These are phyloP conservation scores for Gadus macrocephalus DNA, from an alignment of 2,113 vertebrate genomes.

Conservation along the genomic window DNA sequence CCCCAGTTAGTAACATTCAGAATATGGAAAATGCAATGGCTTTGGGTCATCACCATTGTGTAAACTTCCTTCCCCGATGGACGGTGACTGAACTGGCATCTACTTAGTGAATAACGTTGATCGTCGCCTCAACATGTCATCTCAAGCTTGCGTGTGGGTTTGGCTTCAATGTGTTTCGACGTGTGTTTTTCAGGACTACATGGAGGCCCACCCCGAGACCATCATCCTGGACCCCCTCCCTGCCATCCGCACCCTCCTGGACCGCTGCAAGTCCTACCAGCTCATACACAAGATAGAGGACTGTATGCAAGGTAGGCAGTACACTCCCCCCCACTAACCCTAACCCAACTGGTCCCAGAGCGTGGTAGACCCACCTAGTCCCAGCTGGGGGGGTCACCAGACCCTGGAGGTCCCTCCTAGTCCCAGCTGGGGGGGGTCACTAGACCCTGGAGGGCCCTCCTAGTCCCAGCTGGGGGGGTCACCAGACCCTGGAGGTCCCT, in stretches of 20 bases:
- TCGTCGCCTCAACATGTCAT: conserved; percentile 6
- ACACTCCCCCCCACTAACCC: not conserved
- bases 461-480: too few species aligned
- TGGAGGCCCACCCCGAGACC: conserved; percentile 94
- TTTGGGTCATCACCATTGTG: too few species aligned
- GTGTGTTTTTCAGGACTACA: conserved; percentile 84
- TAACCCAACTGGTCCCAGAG: too few species aligned
- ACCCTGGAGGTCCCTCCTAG: too few species aligned
- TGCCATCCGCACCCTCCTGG: conserved; percentile 91
- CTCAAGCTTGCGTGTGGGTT: conserved; percentile 10
- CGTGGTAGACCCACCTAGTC: too few species aligned
- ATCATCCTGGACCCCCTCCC: conserved; percentile 96
- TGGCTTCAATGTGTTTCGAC: not conserved
- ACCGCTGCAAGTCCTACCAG: conserved; percentile 97
- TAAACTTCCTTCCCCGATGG: not conserved
- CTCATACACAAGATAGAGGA: conserved; percentile 92
- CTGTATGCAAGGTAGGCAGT: conserved; percentile 86
- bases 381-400: too few species aligned
- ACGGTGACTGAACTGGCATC: conserved; percentile 4
- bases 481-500: too few species aligned
- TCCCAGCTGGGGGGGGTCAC: too few species aligned
- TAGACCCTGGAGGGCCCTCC: too few species aligned
- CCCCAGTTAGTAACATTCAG: too few species aligned
- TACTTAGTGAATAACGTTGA: too few species aligned
- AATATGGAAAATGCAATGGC: too few species aligned